Conservation (phyloP, 2,797 vertebrate species). For the Fratercula arctica region DNA sequence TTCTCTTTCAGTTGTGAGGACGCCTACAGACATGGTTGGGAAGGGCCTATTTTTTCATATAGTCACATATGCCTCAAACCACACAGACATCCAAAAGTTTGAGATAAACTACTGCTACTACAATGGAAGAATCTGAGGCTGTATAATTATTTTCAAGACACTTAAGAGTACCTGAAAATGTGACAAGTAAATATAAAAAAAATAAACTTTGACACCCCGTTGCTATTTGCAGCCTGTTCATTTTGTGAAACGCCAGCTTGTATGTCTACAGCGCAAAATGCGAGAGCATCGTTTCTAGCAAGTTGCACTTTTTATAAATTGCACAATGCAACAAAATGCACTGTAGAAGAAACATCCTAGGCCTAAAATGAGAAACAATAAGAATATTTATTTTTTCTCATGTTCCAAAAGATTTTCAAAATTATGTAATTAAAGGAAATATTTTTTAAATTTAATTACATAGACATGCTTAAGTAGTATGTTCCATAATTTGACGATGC, state of each 20-base stretch:
- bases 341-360: neutral
- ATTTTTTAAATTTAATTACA: neutral
- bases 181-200: neutral
- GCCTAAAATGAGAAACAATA: neutral
- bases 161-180: neutral
- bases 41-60: neutral
- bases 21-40: neutral
- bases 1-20: neutral
- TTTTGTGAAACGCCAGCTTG: neutral
- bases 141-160: neutral
- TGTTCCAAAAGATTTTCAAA: neutral
- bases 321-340: neutral
- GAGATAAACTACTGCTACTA: neutral
- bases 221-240: neutral
- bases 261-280: neutral
- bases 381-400: neutral
- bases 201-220: neutral
- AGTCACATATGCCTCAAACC: neutral
- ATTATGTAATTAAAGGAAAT: neutral
- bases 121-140: neutral
- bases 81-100: neutral
- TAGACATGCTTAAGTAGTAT: neutral
- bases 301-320: neutral
- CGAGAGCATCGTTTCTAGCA: neutral
- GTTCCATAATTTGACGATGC: neutral